Percentiles rank a stretch among this genome's conserved stretches.
Conservation (phyloP, 1,140 invertebrate genomes). For the Polyergus mexicanus region DNA sequence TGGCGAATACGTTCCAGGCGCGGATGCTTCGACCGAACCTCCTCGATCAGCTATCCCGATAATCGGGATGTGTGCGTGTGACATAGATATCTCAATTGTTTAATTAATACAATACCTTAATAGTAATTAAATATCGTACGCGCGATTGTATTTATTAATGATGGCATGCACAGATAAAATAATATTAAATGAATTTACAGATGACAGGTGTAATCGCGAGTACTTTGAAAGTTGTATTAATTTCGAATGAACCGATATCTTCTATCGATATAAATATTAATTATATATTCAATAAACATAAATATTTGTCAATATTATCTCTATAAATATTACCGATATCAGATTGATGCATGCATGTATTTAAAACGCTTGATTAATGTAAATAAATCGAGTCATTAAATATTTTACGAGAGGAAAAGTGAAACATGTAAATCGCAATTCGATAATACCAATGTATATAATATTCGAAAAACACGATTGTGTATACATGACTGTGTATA, state of each 20-base stretch:
- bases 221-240: neutral
- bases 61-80: neutral
- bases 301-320: constrained; percentile 50
- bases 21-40: neutral
- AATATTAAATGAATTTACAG: constrained; percentile 47
- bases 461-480: neutral
- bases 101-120: constrained; percentile 40
- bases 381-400: constrained; percentile 50
- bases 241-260: neutral
- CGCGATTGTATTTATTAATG: constrained; percentile 21
- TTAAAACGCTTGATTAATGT: constrained; percentile 48
- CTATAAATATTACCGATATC: constrained; percentile 25
- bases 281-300: constrained; percentile 44
- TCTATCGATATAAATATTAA: constrained; percentile 30
- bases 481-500: neutral
- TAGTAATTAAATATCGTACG: constrained; percentile 43
- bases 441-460: constrained; percentile 32
- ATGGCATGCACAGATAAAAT: neutral
- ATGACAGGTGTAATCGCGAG: constrained; percentile 43
- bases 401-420: constrained; percentile 29
- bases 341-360: constrained; percentile 15
- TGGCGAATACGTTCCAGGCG: constrained; percentile 31
- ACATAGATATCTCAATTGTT: constrained; percentile 21
- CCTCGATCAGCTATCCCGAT: neutral
- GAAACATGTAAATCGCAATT: constrained; percentile 42